phyloP scores from a whole-genome alignment of 1,140 invertebrate species.

The Pararge aegeria region DNA sequence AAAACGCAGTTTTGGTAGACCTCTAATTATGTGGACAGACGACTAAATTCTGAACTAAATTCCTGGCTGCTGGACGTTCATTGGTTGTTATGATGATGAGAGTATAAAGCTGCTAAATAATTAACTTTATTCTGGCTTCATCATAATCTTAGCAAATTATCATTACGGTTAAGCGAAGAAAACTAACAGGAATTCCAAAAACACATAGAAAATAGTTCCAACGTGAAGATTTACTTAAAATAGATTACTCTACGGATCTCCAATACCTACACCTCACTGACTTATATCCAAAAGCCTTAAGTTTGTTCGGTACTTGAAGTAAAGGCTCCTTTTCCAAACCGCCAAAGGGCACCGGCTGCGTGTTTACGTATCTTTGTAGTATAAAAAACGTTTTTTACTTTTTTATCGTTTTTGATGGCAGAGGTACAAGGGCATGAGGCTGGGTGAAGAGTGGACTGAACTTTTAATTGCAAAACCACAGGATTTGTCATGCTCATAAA shows the following conservation, averaged over 20 bases:
- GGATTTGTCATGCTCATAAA: neutral
- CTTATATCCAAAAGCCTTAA: slow-evolving; percentile 14
- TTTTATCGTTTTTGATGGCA: slow-evolving; percentile 6
- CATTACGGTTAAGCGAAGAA: too few species aligned
- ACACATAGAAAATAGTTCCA: too few species aligned
- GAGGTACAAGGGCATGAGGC: slow-evolving; percentile 7
- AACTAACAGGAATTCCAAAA: too few species aligned
- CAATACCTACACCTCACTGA: neutral
- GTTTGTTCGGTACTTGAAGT: slow-evolving; percentile 20
- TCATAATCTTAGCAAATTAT: too few species aligned
- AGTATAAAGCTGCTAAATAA: too few species aligned
- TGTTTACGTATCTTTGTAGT: slow-evolving; percentile 16
- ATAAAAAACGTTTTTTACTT: slow-evolving; percentile 7
- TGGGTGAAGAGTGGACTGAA: slow-evolving; percentile 1
- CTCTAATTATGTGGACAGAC: too few species aligned
- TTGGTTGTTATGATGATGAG: too few species aligned
- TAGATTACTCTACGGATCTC: neutral
- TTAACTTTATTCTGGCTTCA: too few species aligned
- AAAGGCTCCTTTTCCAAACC: slow-evolving; percentile 9
- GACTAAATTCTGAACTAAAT: too few species aligned
- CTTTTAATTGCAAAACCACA: neutral
- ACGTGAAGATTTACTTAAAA: too few species aligned
- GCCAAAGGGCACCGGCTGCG: slow-evolving; percentile 13
- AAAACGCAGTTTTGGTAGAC: too few species aligned
- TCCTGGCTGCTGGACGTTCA: too few species aligned